Percentiles rank a stretch among this genome's conserved stretches.
phyloP scores from a whole-genome alignment of 2,797 vertebrate species.

The Nannoperca obscura region DNA sequence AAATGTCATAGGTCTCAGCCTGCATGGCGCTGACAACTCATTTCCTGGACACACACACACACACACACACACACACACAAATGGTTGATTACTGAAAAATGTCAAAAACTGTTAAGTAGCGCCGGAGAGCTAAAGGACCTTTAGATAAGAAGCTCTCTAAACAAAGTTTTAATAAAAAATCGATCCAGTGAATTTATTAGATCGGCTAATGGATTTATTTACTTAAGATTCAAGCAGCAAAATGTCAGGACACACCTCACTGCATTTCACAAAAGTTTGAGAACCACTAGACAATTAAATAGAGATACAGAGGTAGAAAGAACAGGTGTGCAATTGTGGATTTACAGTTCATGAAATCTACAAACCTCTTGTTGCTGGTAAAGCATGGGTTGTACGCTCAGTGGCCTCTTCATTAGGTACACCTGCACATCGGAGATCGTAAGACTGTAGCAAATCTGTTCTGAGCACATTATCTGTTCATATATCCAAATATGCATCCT shows the following conservation, averaged over 20 bases:
- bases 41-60: background rate
- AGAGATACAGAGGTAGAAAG: background rate
- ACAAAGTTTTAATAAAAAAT: conserved; percentile 38
- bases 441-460: background rate
- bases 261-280: background rate
- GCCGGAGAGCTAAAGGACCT: conserved; percentile 20
- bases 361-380: background rate
- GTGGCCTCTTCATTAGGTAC: too few relatives aligned
- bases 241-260: conserved; percentile 48
- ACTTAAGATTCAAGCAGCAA: conserved; percentile 41
- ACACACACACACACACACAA: background rate
- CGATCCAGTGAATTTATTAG: background rate
- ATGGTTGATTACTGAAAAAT: conserved; percentile 38
- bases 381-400: too few relatives aligned
- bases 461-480: background rate
- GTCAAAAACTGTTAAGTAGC: conserved; percentile 8
- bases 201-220: conserved; percentile 29
- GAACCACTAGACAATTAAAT: conserved; percentile 3
- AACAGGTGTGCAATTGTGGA: background rate
- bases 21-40: conserved; percentile 3
- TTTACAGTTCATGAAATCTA: background rate
- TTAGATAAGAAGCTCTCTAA: conserved; percentile 10
- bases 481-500: background rate
- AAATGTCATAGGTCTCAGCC: conserved; percentile 14
- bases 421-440: background rate